Conservation (phyloP, 2,888 invertebrate species). For the Operophtera brumata region DNA sequence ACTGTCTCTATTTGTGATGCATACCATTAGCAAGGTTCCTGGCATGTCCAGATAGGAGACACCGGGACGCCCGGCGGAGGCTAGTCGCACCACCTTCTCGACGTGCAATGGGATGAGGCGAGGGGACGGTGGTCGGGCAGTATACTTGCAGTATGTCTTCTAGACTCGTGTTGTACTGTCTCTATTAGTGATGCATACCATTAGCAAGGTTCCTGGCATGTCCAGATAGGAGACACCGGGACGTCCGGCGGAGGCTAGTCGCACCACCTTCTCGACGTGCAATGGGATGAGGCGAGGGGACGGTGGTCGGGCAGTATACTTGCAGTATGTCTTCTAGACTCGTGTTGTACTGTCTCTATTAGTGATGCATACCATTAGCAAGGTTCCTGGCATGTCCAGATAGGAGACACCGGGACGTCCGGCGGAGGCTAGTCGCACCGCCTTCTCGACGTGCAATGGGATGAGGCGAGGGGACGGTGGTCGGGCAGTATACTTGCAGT, state of each 20-base stretch:
- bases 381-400: constrained; percentile 94
- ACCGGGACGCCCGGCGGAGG: constrained; percentile 94
- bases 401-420: constrained; percentile 96
- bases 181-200: constrained; percentile 51
- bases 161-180: not conserved
- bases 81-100: constrained; percentile 92
- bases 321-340: not conserved
- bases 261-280: constrained; percentile 81
- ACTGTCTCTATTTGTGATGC: not conserved
- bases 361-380: constrained; percentile 77
- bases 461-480: constrained; percentile 91
- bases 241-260: constrained; percentile 90
- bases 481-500: constrained; percentile 94
- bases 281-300: not conserved
- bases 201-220: constrained; percentile 92
- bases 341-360: not conserved
- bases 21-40: constrained; percentile 87
- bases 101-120: constrained; percentile 93
- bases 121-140: constrained; percentile 91
- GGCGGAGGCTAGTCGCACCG: constrained; percentile 89
- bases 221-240: constrained; percentile 96
- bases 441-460: constrained; percentile 95
- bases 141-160: constrained; percentile 83
- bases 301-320: constrained; percentile 54
- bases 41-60: constrained; percentile 93